phyloP scores from a whole-genome alignment of 2,113 vertebrate genomes.

The Egretta garzetta region DNA sequence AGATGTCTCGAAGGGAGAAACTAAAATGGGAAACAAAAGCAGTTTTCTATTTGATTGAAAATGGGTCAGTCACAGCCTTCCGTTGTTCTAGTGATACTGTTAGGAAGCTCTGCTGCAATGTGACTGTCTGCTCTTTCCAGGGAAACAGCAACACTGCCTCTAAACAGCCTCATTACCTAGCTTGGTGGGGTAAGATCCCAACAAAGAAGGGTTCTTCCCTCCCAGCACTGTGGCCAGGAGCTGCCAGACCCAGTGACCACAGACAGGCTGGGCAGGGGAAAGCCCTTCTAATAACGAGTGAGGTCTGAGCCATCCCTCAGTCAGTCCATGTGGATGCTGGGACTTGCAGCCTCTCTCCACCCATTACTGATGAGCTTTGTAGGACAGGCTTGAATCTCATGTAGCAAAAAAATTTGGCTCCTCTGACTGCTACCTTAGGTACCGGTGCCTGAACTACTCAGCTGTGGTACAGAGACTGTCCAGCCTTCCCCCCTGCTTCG shows the following conservation, averaged over 20 bases:
- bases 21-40: slow-evolving; percentile 40
- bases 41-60: slow-evolving; percentile 13
- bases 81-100: background rate
- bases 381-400: background rate
- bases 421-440: background rate
- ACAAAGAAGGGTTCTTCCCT: background rate
- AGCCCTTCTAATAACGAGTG: background rate
- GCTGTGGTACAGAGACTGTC: background rate
- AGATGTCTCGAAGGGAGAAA: background rate
- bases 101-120: background rate
- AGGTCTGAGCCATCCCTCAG: background rate
- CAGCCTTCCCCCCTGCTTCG: background rate
- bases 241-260: background rate
- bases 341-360: background rate
- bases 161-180: background rate
- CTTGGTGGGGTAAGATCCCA: background rate
- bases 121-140: background rate
- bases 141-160: background rate
- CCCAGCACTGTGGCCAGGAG: background rate
- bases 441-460: background rate
- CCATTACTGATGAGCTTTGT: background rate
- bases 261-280: background rate
- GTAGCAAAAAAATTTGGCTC: background rate
- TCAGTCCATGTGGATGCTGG: background rate
- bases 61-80: slow-evolving; percentile 13